These are phyloP conservation scores for Picathartes gymnocephalus DNA, from an alignment of 2,113 vertebrate genomes.

Conservation along the genomic window DNA sequence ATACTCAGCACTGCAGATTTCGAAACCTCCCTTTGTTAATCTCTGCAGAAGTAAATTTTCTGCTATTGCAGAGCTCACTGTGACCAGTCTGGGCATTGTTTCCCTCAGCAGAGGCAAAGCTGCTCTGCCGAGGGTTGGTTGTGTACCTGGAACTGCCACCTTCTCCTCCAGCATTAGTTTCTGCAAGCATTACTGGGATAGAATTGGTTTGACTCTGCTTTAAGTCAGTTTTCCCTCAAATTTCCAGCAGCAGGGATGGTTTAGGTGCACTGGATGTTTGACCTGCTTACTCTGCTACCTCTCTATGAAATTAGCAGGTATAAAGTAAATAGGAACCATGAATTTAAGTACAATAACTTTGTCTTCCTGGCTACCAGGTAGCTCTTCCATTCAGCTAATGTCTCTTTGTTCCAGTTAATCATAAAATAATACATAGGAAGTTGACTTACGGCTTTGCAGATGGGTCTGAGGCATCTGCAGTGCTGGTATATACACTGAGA, in stretches of 20 bases:
- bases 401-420: not conserved
- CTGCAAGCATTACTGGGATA: not conserved
- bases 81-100: not conserved
- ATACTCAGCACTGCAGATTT: conserved; percentile 42
- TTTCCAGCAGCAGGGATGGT: not conserved
- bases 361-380: not conserved
- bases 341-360: not conserved
- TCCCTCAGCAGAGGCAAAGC: not conserved
- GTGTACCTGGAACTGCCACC: not conserved
- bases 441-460: not conserved
- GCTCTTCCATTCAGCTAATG: not conserved
- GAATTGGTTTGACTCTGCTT: not conserved
- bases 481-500: not conserved
- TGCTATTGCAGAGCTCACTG: conserved; percentile 42
- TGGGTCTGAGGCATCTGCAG: not conserved
- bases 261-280: not conserved
- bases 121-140: not conserved
- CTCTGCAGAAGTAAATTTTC: conserved; percentile 52
- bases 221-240: not conserved
- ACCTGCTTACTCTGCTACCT: not conserved
- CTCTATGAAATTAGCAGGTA: not conserved
- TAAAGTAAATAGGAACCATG: not conserved
- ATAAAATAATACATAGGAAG: not conserved
- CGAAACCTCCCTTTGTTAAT: conserved; percentile 61
- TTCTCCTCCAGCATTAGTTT: not conserved